These are phyloP conservation scores for Anguilla pacifica DNA, from an alignment of 2,797 vertebrate species.

Conservation along the genomic window DNA sequence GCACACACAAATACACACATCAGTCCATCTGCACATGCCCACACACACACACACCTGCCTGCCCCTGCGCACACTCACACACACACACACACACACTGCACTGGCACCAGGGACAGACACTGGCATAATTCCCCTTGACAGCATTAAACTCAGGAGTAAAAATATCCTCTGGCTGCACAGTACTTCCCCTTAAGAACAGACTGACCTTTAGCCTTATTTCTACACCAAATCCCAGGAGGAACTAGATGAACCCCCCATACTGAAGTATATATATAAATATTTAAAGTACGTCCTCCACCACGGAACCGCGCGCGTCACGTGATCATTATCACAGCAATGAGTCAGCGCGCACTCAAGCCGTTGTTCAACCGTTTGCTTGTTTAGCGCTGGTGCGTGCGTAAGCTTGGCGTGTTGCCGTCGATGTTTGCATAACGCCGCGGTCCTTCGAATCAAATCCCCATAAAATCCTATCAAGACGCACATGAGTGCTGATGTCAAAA, in stretches of 20 bases:
- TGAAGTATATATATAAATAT: not conserved
- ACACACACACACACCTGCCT: not conserved
- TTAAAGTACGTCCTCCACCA: not conserved
- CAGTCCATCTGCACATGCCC: not conserved
- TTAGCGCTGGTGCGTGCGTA: not conserved
- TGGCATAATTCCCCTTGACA: not conserved
- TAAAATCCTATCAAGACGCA: not conserved
- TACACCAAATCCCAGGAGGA: not conserved
- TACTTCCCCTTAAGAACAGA: not conserved
- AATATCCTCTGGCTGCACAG: not conserved
- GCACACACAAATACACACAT: not conserved
- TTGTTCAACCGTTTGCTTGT: not conserved
- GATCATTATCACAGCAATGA: not conserved
- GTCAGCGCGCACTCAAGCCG: not conserved
- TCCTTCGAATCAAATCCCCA: not conserved
- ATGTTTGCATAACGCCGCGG: not conserved
- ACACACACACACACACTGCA: not conserved
- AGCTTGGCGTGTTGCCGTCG: not conserved
- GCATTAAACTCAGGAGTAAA: not conserved
- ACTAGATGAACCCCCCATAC: not conserved
- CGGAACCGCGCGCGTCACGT: not conserved
- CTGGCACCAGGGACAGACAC: not conserved
- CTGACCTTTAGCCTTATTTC: not conserved
- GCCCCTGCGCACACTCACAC: not conserved
- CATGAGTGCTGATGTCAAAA: constrained; percentile 3